These are phyloP conservation scores for Piaya cayana DNA, from an alignment of 2,113 vertebrate species.

Conservation along the genomic window DNA sequence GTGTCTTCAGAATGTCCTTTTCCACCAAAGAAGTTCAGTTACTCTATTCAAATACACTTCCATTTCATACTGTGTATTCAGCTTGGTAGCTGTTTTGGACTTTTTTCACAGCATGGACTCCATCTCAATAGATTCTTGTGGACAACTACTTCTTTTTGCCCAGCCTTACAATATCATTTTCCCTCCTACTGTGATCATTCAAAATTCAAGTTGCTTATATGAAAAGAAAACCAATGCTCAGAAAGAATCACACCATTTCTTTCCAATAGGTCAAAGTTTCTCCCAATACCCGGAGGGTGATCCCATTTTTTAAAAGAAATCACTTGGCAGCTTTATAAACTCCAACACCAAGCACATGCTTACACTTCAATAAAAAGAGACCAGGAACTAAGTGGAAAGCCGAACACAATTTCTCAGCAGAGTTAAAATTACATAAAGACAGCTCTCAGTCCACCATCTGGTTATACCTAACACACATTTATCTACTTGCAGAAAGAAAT, in stretches of 20 bases:
- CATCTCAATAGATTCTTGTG: slow-evolving; percentile 1
- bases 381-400: background rate
- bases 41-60: background rate
- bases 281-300: background rate
- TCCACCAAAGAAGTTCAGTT: slow-evolving; percentile 8
- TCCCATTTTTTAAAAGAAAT: background rate
- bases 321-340: background rate
- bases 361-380: background rate
- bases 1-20: background rate
- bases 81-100: background rate
- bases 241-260: background rate
- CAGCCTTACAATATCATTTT: background rate
- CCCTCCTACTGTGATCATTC: background rate
- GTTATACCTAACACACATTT: background rate
- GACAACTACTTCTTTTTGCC: background rate
- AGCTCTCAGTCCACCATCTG: background rate
- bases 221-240: background rate
- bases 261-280: background rate
- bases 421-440: background rate
- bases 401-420: background rate
- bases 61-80: background rate
- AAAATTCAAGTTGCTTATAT: background rate
- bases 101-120: slow-evolving; percentile 36
- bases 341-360: background rate
- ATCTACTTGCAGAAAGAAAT: background rate